These are phyloP conservation scores for Prionchulus punctatus DNA, from an alignment of 2,888 invertebrate species.

Conservation along the genomic window DNA sequence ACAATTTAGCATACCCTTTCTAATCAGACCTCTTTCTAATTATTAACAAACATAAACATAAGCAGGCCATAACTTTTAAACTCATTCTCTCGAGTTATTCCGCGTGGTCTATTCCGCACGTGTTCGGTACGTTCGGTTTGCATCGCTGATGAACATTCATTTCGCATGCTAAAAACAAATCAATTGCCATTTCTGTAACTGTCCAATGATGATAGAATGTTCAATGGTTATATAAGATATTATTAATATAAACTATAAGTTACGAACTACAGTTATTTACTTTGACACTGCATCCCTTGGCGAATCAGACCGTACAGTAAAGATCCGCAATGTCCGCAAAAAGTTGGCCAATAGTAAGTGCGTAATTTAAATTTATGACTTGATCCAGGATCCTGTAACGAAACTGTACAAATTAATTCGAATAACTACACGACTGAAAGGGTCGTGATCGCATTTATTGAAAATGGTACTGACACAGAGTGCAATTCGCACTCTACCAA, in stretches of 20 bases:
- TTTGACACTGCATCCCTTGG: conserved; percentile 46
- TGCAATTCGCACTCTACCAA: no score
- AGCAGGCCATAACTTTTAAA: conserved; percentile 46
- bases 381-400: conserved; percentile 63
- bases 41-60: no score
- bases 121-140: conserved; percentile 90
- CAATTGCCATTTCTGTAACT: no score
- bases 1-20: no score
- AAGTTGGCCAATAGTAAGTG: conserved; percentile 80
- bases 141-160: conserved; percentile 99
- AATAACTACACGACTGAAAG: no score
- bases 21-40: no score
- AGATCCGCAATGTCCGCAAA: conserved; percentile 48
- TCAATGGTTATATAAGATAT: no score
- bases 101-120: conserved; percentile 98
- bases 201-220: no score
- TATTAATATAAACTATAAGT: no score
- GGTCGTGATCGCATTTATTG: no score
- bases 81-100: conserved; percentile 87
- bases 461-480: no score
- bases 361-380: conserved; percentile 80
- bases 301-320: conserved; percentile 94
- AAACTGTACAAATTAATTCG: neutral
- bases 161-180: conserved; percentile 86
- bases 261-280: no score